Base-by-base conservation (phyloP, 2,797 vertebrate genomes). In the Tympanoctomys barrerae region DNA sequence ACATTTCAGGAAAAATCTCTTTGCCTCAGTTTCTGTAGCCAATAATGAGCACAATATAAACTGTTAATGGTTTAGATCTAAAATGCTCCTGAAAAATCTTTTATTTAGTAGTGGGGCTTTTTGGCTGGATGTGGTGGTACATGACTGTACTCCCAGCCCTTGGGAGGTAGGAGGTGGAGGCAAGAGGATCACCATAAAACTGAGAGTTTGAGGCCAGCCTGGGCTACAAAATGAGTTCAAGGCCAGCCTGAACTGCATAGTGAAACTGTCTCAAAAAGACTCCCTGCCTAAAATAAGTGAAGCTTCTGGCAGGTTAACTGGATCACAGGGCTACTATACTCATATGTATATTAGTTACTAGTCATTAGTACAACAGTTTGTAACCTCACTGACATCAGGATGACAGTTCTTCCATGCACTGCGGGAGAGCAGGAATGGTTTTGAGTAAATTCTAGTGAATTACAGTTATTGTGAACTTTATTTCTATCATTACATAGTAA, bases 1-100 rank as follows among this genome's bases (percentile, higher is more conserved):
- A 59, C 24, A 6, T 83, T 97, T 94, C 54, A 87, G 57, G 66
- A 82, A 61, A 87, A 81, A 87, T 62, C 8, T 73, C 28, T 92
- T 33, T 70, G 62, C 39, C 22, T 95, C 80, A 26, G n/a, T 84
- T 94, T 82, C 66, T 42, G 5, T 24, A 81, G 36, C 46, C 28
- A 94, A 52, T 36, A 46, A 64, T 64, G 46, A 87, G 24, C 88
- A 39, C 11, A 85, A 92, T 9, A 86, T 7, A 16, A 95, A 73
- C 9, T 26, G 39, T 13, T 73, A 42, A 26, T 73, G 39, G 22
- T 42, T 42, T 73, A 73, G 71, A 73, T 73, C 22, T 73, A 42
- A 73, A 68, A 73, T 26, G 39, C 24, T 11, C 71, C 39, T 39
- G 22, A 73, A 24, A 42, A 73, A 39, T 73, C 39, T 73, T 36